Conservation (phyloP, 53 echinoderm and acorn worm species). For the Mesocentrotus franciscanus region DNA sequence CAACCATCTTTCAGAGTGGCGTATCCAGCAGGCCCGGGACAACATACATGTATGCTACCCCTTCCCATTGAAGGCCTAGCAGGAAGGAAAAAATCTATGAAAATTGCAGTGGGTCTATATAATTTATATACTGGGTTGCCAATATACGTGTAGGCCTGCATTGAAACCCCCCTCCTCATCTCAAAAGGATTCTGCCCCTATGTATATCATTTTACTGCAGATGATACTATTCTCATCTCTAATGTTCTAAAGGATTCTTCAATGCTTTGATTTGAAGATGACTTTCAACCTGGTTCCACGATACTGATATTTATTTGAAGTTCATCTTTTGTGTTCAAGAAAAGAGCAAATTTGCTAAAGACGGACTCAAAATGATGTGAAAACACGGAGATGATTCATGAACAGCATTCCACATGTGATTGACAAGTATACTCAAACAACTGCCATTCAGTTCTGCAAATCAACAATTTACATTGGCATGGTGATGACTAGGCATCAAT, state of each 20-base stretch:
- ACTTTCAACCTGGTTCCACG: background rate
- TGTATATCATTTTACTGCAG: background rate
- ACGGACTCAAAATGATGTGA: background rate
- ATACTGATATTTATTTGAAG: conserved; percentile 16
- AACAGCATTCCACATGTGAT: background rate
- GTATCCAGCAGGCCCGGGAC: too few relatives aligned
- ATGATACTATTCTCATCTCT: background rate
- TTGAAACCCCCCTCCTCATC: background rate
- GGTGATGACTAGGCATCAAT: conserved; percentile 22
- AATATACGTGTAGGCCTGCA: background rate
- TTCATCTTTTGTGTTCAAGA: background rate
- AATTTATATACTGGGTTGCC: background rate
- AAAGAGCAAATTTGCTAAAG: conserved; percentile 35
- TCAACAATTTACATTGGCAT: conserved; percentile 21
- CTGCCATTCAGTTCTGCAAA: background rate
- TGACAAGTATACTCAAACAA: conserved; percentile 26
- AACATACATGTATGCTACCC: too few relatives aligned
- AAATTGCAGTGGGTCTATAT: background rate
- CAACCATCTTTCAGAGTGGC: too few relatives aligned
- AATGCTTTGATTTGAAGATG: background rate
- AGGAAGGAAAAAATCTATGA: background rate
- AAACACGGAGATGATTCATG: background rate
- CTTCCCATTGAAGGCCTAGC: too few relatives aligned
- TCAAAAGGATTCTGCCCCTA: too few relatives aligned
- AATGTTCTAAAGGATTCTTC: background rate